These are phyloP conservation scores for Mercenaria mercenaria DNA, from an alignment of 1,140 invertebrate species.

Conservation along the genomic window DNA sequence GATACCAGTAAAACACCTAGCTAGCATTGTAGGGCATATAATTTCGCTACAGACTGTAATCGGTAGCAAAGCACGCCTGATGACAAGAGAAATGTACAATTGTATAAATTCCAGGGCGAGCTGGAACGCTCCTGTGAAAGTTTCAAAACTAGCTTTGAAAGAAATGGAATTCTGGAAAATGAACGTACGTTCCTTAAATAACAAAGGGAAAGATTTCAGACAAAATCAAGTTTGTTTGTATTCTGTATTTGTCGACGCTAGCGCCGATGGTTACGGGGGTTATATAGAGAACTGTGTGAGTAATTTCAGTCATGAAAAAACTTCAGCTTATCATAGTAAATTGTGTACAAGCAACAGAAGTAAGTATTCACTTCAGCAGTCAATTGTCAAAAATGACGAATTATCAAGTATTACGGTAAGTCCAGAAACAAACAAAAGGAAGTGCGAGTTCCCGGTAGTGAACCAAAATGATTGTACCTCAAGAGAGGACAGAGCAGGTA, in stretches of 20 bases:
- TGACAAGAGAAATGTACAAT: constrained; percentile 9
- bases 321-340: neutral
- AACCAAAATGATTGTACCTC: too few relatives aligned
- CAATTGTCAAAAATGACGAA: neutral
- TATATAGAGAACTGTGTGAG: neutral
- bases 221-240: neutral
- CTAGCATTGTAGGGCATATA: constrained; percentile 7
- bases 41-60: constrained; percentile 44
- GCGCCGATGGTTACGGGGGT: constrained; percentile 8
- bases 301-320: too few relatives aligned
- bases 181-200: neutral
- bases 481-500: too few relatives aligned
- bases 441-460: neutral
- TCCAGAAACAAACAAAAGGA: neutral
- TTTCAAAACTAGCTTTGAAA: neutral
- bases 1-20: neutral
- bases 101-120: neutral
- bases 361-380: neutral
- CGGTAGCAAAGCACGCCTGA: neutral
- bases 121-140: constrained; percentile 15
- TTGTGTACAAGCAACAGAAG: neutral
- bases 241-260: constrained; percentile 20
- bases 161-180: neutral
- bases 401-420: too few relatives aligned
- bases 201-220: neutral